phyloP scores from a whole-genome alignment of 2,888 invertebrate species.

The Aleiodes alternator region DNA sequence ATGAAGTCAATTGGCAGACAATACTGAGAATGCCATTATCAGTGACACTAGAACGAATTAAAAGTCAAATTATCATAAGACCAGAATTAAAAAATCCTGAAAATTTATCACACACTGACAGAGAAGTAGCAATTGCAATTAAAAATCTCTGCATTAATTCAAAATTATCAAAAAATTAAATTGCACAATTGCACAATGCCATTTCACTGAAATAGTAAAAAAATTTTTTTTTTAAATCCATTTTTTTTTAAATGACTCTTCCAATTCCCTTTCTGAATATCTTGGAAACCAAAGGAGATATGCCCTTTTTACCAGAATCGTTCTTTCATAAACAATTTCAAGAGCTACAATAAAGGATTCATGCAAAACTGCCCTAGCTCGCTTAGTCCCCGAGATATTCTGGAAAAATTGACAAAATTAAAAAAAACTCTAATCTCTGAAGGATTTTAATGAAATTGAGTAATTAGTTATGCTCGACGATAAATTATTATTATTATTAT shows the following conservation, averaged over 20 bases:
- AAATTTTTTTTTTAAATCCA: slow-evolving; percentile 14
- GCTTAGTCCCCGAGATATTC: too few relatives aligned
- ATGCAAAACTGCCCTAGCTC: too few relatives aligned
- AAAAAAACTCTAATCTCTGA: too few relatives aligned
- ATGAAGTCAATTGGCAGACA: slow-evolving; percentile 76
- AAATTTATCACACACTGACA: slow-evolving; percentile 62
- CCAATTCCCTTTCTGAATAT: too few relatives aligned
- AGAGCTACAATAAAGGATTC: too few relatives aligned
- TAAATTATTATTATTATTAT: slow-evolving; percentile 16
- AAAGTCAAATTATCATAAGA: slow-evolving; percentile 75
- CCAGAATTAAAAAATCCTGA: slow-evolving; percentile 76
- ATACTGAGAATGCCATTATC: slow-evolving; percentile 77
- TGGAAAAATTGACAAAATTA: too few relatives aligned
- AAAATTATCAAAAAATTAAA: slow-evolving; percentile 33
- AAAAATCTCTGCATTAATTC: slow-evolving; percentile 64
- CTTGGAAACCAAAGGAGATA: too few relatives aligned
- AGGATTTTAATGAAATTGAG: too few relatives aligned
- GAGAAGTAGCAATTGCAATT: slow-evolving; percentile 65
- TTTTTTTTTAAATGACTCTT: not conserved
- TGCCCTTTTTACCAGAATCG: too few relatives aligned
- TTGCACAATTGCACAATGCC: not conserved
- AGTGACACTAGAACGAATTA: slow-evolving; percentile 75
- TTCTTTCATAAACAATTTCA: too few relatives aligned
- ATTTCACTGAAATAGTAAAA: not conserved
- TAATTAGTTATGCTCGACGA: not conserved